Base-by-base conservation (phyloP, 2,797 vertebrate species). In the Pseudochromis fuscus region DNA sequence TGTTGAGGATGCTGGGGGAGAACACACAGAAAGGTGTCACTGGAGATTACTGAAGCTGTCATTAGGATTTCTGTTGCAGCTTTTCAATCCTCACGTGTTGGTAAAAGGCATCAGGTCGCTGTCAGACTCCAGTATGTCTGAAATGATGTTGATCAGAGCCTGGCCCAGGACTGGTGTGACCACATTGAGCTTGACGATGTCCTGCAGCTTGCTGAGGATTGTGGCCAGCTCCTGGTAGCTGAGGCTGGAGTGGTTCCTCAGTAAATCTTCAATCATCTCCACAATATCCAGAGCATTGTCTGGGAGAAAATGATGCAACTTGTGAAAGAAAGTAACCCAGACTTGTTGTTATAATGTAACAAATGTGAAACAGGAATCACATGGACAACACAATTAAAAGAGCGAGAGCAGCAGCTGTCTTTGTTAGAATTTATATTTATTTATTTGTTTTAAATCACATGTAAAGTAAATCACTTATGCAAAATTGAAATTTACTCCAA, bases 261-360 rank as follows among this genome's bases (percentile, higher is more conserved):
- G 85, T 67, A 97, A 88, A 81, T 83, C 73, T 38, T 92, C 53
- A 46, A 98, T 95, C 75, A 95, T 95, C 23, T 91, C 83, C 62
- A 94, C 82, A 59, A 97, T 78, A 2, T 96, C 93, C 45, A 83
- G 37, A 0, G 94, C 94, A 8, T 95, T 98, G 21, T 95, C 97
- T 98, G 83, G 13, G 62, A 19, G 74, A 7, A 9, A 25, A 61
- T 7, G 5, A 45, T 3, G 11, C 42, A 48, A 15, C 12, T n/a
- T 5, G 4, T 50, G 6, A 28, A 28, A 8, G 13, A 2, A 42
- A 8, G 7, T 18, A 18, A 2, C 4, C 8, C 30, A 44, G n/a
- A n/a, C n/a, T n/a, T n/a, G n/a, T n/a, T n/a, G n/a, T n/a, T n/a
- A n/a, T n/a, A n/a, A n/a, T n/a, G n/a, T n/a, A n/a, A n/a, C n/a